These are phyloP conservation scores for Spisula solida DNA, from an alignment of 2,888 invertebrate species.

Conservation along the genomic window DNA sequence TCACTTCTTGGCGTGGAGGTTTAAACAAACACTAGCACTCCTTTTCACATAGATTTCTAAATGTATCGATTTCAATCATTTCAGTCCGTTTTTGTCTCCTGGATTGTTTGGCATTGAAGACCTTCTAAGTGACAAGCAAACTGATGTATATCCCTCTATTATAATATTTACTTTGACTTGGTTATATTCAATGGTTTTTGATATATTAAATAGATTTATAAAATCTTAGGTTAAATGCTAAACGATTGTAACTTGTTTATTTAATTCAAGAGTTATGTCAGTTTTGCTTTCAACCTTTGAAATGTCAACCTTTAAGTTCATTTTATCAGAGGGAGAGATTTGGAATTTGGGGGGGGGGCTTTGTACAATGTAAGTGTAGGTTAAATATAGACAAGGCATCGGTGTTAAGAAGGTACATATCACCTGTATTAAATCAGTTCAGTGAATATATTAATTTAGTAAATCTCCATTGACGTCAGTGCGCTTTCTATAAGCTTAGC, in stretches of 20 bases:
- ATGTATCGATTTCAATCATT: background rate
- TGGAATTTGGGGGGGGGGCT: background rate
- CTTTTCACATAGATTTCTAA: background rate
- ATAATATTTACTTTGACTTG: too few species aligned
- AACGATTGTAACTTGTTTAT: background rate
- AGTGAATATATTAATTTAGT: background rate
- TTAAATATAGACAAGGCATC: background rate
- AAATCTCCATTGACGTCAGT: conserved; percentile 43
- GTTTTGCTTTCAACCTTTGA: too few species aligned
- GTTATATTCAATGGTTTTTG: too few species aligned
- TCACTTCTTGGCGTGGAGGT: background rate
- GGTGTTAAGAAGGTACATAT: background rate
- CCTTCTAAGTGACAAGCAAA: background rate
- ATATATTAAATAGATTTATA: too few species aligned
- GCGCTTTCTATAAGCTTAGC: background rate
- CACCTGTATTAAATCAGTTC: background rate
- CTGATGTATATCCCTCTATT: too few species aligned
- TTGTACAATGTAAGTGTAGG: background rate
- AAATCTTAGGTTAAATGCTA: background rate
- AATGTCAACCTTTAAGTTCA: too few species aligned
- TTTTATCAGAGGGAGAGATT: background rate
- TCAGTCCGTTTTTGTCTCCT: background rate
- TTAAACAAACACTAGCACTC: background rate
- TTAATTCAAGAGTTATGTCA: too few species aligned
- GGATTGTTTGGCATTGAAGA: background rate